A percentile compares a stretch with the other conserved stretches of the same genome.
Evolutionary conservation across 2,113 vertebrate species (phyloP).

Genomic region (Podilymbus podiceps): DNA sequence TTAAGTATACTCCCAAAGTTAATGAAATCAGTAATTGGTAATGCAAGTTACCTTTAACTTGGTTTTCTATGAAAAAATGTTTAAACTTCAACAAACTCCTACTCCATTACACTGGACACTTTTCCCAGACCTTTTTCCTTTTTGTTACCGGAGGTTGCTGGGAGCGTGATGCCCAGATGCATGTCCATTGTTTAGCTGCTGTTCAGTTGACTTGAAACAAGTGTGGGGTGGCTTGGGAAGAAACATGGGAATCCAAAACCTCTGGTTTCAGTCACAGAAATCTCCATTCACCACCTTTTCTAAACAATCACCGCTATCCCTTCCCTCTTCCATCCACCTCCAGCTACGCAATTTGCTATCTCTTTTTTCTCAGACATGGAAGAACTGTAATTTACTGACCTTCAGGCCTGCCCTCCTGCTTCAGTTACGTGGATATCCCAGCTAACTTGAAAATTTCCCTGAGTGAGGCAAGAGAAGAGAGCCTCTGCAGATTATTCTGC

Average conservation of each 20-base stretch:
- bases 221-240: not conserved
- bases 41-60: not conserved
- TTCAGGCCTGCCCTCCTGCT: not conserved
- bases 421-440: not conserved
- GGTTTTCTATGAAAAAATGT: not conserved
- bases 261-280: not conserved
- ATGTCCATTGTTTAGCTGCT: not conserved
- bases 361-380: not conserved
- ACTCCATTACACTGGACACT: not conserved
- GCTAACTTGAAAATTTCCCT: not conserved
- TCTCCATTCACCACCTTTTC: not conserved
- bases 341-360: not conserved
- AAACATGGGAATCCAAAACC: not conserved
- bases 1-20: conserved; percentile 20
- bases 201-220: not conserved
- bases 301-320: not conserved
- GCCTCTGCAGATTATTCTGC: not conserved
- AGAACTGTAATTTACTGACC: not conserved
- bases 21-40: conserved; percentile 33
- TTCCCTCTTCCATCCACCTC: not conserved
- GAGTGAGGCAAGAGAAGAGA: not conserved
- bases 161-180: not conserved
- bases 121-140: not conserved
- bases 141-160: not conserved
- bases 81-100: not conserved